Conservation (phyloP, 2,888 invertebrate species). For the Pemphredon lugubris region DNA sequence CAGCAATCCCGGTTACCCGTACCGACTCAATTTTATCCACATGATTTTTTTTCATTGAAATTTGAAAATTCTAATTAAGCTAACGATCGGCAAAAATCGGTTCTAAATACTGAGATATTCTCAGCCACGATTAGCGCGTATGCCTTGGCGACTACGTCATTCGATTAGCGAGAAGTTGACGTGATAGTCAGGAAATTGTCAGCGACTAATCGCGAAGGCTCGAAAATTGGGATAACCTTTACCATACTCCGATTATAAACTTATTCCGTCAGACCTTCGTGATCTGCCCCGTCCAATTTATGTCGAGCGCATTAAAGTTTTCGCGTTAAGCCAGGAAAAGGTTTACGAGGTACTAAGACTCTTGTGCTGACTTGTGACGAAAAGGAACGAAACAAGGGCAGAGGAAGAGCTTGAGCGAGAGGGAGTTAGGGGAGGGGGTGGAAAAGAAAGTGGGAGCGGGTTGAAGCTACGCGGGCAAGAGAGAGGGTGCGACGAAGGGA, state of each 20-base stretch:
- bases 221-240: background rate
- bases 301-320: slow-evolving; percentile 68
- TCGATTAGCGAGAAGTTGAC: too few species aligned
- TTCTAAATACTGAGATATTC: too few species aligned
- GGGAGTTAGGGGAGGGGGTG: background rate
- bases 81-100: too few species aligned
- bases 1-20: too few species aligned
- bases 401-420: background rate
- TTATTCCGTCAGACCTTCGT: slow-evolving; percentile 56
- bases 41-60: too few species aligned
- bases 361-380: background rate
- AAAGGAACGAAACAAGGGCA: background rate
- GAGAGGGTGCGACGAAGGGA: background rate
- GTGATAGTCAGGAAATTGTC: too few species aligned
- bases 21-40: too few species aligned
- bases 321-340: slow-evolving; percentile 57
- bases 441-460: background rate
- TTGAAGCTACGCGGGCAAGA: background rate
- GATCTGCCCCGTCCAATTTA: slow-evolving; percentile 65
- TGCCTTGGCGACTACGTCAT: too few species aligned
- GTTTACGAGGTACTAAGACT: slow-evolving; percentile 44
- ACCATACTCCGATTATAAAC: slow-evolving; percentile 37
- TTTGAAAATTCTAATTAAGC: too few species aligned
- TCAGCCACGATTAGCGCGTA: too few species aligned
- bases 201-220: too few species aligned